Percentiles rank a stretch among this genome's conserved stretches.
These are phyloP conservation scores for Trimorus sp. DNA, from an alignment of 2,888 invertebrate genomes.

Conservation along the genomic window DNA sequence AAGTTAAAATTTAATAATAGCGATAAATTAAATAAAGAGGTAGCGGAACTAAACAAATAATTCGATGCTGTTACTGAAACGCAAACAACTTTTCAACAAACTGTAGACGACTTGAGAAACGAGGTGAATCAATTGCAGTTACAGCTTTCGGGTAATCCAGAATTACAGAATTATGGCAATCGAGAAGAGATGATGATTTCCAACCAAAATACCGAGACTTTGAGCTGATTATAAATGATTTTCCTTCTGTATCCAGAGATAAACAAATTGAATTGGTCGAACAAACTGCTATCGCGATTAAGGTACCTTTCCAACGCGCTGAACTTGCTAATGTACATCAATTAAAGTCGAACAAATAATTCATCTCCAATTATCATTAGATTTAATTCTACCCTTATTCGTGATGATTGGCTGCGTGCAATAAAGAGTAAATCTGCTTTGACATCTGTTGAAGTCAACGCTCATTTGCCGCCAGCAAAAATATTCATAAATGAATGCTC, in stretches of 20 bases:
- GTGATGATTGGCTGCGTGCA: background rate
- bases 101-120: too few relatives aligned
- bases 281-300: background rate
- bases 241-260: too few relatives aligned
- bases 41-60: too few relatives aligned
- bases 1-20: too few relatives aligned
- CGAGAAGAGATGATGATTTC: too few relatives aligned
- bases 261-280: too few relatives aligned
- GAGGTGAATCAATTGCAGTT: too few relatives aligned
- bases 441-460: background rate
- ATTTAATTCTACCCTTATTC: background rate
- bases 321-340: constrained; percentile 1
- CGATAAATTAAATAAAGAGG: too few relatives aligned
- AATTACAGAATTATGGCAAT: too few relatives aligned
- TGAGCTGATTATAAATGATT: background rate
- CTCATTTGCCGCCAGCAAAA: background rate
- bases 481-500: constrained; percentile 8
- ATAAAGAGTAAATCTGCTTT: background rate
- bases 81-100: too few relatives aligned
- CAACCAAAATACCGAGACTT: background rate
- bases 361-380: background rate
- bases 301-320: background rate
- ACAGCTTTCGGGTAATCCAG: too few relatives aligned
- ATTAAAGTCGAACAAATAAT: background rate
- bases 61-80: too few relatives aligned